Evolutionary conservation across 2,797 vertebrate species (phyloP).

Genomic region (Pseudopleuronectes americanus): DNA sequence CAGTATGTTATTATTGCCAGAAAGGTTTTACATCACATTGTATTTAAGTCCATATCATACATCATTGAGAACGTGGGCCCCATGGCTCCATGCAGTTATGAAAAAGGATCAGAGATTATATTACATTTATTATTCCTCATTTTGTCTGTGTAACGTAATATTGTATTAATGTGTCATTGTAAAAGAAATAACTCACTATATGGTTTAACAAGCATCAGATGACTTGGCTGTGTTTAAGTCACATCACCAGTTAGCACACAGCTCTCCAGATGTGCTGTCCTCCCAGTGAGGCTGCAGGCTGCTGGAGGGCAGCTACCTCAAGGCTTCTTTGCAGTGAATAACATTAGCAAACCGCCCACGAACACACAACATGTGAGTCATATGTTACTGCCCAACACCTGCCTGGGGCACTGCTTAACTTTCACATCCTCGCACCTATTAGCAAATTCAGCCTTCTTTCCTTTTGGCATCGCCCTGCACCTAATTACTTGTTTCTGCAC

Average conservation of each 20-base stretch:
- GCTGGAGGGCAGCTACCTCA: no score
- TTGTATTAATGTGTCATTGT: not conserved
- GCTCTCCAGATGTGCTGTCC: not conserved
- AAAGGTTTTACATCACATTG: not conserved
- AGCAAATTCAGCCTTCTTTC: slow-evolving; percentile 60
- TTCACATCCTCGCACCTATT: slow-evolving; percentile 59
- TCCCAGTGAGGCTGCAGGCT: slow-evolving; percentile 4
- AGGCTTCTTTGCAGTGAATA: not conserved
- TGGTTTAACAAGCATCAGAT: not conserved
- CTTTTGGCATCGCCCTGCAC: slow-evolving; percentile 42
- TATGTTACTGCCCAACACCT: slow-evolving; percentile 8
- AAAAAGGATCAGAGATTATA: not conserved
- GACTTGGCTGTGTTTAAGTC: not conserved
- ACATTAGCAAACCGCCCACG: not conserved
- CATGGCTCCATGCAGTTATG: not conserved
- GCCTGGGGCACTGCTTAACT: slow-evolving; percentile 48
- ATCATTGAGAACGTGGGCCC: no score
- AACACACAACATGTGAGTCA: not conserved
- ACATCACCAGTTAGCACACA: not conserved
- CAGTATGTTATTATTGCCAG: no score
- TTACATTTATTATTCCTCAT: not conserved
- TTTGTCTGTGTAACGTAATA: not conserved
- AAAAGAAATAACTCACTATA: not conserved
- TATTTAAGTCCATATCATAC: not conserved
- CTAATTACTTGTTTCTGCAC: slow-evolving; percentile 72